Conservation (phyloP, 2,113 vertebrate species). For the Pluvianellus socialis region DNA sequence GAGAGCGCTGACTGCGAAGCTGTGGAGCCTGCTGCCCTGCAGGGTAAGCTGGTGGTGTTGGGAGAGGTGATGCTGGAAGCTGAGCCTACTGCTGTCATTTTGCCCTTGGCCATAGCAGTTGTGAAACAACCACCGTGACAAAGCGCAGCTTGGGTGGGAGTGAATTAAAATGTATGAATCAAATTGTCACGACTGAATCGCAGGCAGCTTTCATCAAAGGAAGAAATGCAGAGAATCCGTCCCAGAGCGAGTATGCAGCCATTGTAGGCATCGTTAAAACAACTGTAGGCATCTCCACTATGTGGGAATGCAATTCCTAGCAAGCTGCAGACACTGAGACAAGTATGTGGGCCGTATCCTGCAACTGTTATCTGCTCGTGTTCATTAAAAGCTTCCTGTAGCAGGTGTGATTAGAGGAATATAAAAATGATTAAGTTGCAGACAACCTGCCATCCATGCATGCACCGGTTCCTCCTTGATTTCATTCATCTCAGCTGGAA, state of each 20-base stretch:
- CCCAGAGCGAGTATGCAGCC: background rate
- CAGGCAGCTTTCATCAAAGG: background rate
- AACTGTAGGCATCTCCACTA: background rate
- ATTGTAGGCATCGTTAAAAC: background rate
- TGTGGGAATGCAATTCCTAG: background rate
- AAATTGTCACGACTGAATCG: background rate
- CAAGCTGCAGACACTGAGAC: background rate
- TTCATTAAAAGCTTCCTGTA: background rate
- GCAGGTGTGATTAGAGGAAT: background rate
- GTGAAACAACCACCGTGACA: background rate
- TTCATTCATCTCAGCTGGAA: conserved; percentile 3
- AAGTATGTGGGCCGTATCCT: background rate
- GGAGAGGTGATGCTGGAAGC: background rate
- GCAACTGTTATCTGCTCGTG: background rate
- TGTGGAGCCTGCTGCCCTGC: background rate
- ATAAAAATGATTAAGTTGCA: background rate
- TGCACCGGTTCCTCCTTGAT: background rate
- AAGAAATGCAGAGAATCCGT: background rate
- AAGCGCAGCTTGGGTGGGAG: background rate
- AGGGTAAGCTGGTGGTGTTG: background rate
- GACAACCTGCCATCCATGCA: background rate
- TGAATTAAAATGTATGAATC: background rate
- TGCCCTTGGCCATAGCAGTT: background rate
- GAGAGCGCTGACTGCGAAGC: background rate
- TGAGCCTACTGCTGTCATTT: background rate